Conservation (phyloP, 2,888 invertebrate genomes). For the Epirrhoe tristata region DNA sequence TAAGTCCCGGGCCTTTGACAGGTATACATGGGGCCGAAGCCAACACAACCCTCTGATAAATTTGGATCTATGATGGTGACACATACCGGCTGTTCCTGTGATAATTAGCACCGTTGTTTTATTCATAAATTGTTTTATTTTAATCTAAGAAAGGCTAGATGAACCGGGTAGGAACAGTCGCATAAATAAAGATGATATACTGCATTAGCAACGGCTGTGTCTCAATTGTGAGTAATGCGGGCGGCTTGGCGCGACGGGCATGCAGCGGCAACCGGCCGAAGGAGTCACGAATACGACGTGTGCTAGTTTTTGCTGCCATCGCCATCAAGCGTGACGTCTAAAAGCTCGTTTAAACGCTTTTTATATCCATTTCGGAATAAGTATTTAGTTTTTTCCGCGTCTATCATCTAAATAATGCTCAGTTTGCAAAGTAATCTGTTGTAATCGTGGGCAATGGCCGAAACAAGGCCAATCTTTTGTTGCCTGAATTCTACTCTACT, state of each 20-base stretch:
- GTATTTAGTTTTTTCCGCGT: constrained; percentile 63
- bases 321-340: constrained; percentile 76
- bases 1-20: no score
- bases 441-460: constrained; percentile 67
- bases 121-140: not conserved
- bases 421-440: constrained; percentile 67
- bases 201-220: constrained; percentile 43
- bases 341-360: constrained; percentile 81
- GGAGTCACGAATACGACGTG: constrained; percentile 67
- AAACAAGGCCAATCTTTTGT: constrained; percentile 66
- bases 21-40: no score
- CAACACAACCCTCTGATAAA: no score
- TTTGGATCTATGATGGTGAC: no score
- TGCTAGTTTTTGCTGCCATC: constrained; percentile 70
- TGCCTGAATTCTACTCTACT: constrained; percentile 51
- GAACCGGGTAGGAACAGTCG: constrained; percentile 18
- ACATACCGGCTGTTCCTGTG: no score
- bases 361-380: constrained; percentile 69
- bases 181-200: constrained; percentile 32
- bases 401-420: constrained; percentile 70
- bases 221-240: constrained; percentile 44
- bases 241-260: constrained; percentile 33
- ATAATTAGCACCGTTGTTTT: no score
- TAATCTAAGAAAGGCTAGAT: constrained; percentile 15
- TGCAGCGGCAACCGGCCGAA: constrained; percentile 44